These are phyloP conservation scores for Chionoecetes opilio DNA, from an alignment of 1,140 invertebrate genomes.

Conservation along the genomic window DNA sequence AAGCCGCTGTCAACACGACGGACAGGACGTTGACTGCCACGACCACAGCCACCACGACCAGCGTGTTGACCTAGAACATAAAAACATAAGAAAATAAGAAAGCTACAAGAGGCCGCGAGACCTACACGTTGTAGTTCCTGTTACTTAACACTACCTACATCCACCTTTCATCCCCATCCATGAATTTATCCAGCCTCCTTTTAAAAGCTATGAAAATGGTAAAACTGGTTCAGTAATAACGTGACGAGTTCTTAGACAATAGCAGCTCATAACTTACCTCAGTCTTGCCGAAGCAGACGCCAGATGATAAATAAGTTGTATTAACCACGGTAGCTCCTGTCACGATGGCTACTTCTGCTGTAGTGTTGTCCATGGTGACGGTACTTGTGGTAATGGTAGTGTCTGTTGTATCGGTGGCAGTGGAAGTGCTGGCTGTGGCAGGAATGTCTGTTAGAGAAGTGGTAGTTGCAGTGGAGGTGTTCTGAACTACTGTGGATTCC, in stretches of 20 bases:
- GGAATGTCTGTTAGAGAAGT: neutral
- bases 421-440: neutral
- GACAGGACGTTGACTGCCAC: constrained; percentile 62
- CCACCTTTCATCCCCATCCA: too few species aligned
- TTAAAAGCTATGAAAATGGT: too few species aligned
- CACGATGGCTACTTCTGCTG: neutral
- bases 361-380: neutral
- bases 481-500: too few species aligned
- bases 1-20: constrained; percentile 63
- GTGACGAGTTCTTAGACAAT: too few species aligned
- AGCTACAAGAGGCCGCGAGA: too few species aligned
- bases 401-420: neutral
- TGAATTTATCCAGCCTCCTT: too few species aligned
- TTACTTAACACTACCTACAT: too few species aligned
- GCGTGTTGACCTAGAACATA: constrained; percentile 49
- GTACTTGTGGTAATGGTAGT: neutral
- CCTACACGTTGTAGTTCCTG: too few species aligned
- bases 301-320: neutral
- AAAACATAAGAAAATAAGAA: neutral
- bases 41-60: constrained; percentile 60
- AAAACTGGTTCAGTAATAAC: too few species aligned
- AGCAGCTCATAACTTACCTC: constrained; percentile 22
- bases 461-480: neutral
- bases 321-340: neutral
- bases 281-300: neutral